These are phyloP conservation scores for Corythucha ciliata DNA, from an alignment of 2,888 invertebrate genomes.

Conservation along the genomic window DNA sequence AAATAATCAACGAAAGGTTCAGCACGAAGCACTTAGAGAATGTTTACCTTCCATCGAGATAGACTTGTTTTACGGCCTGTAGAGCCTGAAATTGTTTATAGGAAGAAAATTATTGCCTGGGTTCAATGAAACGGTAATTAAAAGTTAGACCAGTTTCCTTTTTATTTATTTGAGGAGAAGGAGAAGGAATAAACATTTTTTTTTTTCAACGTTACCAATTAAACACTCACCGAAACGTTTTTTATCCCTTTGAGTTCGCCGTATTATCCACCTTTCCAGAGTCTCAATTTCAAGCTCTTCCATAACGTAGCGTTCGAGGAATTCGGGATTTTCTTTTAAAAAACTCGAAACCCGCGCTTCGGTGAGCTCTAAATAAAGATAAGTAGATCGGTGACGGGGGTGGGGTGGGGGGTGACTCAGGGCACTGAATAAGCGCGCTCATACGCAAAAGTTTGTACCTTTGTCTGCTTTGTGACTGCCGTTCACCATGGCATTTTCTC, in stretches of 20 bases:
- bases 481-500: too few species aligned
- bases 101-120: background rate
- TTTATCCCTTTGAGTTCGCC: conserved; percentile 47
- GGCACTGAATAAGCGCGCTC: too few species aligned
- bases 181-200: background rate
- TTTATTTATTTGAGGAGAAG: background rate
- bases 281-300: conserved; percentile 53
- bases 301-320: conserved; percentile 55
- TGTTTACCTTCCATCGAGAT: conserved; percentile 43
- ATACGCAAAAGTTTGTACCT: too few species aligned
- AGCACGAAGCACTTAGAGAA: conserved; percentile 1
- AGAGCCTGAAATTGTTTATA: conserved; percentile 29
- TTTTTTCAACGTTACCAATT: background rate
- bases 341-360: conserved; percentile 46
- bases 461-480: too few species aligned
- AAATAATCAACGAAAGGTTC: conserved; percentile 1
- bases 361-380: conserved; percentile 30
- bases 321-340: conserved; percentile 53
- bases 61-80: conserved; percentile 48
- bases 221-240: conserved; percentile 36
- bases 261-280: conserved; percentile 56
- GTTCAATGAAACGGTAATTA: background rate
- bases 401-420: too few species aligned
- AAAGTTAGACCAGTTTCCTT: background rate
- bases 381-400: too few species aligned